Evolutionary conservation across 1,140 invertebrate genomes (phyloP).

Genomic region (Matsumurasca onukii): DNA sequence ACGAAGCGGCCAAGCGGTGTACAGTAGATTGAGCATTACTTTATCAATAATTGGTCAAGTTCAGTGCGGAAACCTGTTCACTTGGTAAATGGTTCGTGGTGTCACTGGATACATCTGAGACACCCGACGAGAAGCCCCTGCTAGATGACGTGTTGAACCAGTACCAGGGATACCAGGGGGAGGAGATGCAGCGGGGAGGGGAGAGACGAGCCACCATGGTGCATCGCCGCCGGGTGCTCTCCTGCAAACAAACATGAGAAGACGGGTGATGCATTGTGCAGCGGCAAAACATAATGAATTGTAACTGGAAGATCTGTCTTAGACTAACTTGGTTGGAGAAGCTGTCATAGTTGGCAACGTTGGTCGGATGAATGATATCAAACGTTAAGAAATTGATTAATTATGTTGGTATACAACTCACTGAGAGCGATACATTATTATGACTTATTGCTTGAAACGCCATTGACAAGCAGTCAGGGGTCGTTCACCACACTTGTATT

Average conservation of each 20-base stretch:
- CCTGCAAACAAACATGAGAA: conserved; percentile 47
- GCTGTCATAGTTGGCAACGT: background rate
- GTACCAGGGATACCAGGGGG: background rate
- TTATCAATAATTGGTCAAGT: too few species aligned
- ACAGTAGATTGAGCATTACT: too few species aligned
- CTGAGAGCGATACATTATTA: background rate
- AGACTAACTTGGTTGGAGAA: background rate
- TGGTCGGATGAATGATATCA: background rate
- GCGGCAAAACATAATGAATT: background rate
- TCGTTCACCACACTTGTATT: too few species aligned
- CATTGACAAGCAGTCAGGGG: too few species aligned
- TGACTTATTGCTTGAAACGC: too few species aligned
- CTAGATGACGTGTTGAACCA: conserved; percentile 17
- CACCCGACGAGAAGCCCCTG: too few species aligned
- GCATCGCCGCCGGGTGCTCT: conserved; percentile 54
- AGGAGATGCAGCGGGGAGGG: conserved; percentile 29
- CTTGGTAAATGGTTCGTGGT: too few species aligned
- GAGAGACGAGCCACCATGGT: conserved; percentile 50
- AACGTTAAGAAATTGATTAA: background rate
- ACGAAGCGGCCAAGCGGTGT: too few species aligned
- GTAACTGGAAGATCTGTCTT: background rate
- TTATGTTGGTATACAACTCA: background rate
- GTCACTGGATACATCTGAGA: too few species aligned
- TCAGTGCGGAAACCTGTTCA: too few species aligned
- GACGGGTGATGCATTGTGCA: background rate